Base-by-base conservation (phyloP, 2,797 vertebrate species). In the Crax fasciolata region DNA sequence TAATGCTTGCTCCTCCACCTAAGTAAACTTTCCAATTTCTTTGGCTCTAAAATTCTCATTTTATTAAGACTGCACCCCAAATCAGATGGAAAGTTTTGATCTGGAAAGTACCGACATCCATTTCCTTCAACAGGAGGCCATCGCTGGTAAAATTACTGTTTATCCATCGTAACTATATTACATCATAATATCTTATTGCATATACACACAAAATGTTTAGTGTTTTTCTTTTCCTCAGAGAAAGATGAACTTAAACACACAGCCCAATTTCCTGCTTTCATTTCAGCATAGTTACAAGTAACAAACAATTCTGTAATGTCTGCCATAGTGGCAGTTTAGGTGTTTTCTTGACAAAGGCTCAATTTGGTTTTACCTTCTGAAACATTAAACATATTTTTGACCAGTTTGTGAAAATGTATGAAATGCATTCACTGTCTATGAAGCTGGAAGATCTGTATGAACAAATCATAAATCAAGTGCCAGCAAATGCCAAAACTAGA, bases 21-120 rank as follows among this genome's bases (percentile, higher is more conserved):
- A 94, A 94, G 49, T 89, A 96, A 97, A 94, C 78, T 93, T 96
- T 73, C 80, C 80, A 84, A 44, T 72, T 93, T 90, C n/a, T 96
- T 95, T 90, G 80, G 41, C 82, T 95, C 63, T 85, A 93, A 96
- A 95, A 84, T 94, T 96, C 79, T 97, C 5, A 0, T 83, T 87
- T 94, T 96, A 90, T 94, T 75, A 90, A 94, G 85, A 70, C 41
- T 55, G 10, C 28, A 43, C 67, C 86, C 35, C 82, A 70, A 67
- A 93, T 96, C 61, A 83, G 14, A 21, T 95, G 91, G 76, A 90
- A 94, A 90, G 19, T 90, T 95, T 96, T 91, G 72, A 85, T 97
- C 77, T 97, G 49, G 93, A 82, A 95, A 94, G 73, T 72, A 78
- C 52, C 4, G 3, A 93, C 44, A 49, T 80, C 91, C 35, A 65